Conservation (phyloP, 2,113 vertebrate genomes). For the Rhipidura dahli region DNA sequence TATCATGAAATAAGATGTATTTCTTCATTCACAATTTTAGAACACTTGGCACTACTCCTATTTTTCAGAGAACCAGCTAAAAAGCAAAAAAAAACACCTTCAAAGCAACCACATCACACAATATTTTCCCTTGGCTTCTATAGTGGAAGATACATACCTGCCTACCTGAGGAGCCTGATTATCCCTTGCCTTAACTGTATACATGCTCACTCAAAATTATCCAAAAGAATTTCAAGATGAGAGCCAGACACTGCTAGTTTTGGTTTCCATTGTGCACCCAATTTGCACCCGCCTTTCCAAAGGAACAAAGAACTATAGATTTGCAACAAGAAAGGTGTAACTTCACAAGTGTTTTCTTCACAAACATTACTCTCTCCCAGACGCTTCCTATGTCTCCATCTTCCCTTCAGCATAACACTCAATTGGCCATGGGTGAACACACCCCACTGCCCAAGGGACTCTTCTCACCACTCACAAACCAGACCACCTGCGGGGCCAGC, state of each 20-base stretch:
- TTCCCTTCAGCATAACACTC: not conserved
- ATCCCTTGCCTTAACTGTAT: not conserved
- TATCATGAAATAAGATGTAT: not conserved
- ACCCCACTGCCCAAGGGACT: not conserved
- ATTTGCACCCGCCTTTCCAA: not conserved
- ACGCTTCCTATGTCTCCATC: not conserved
- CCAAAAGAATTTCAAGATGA: not conserved
- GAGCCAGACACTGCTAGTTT: not conserved
- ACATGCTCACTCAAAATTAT: not conserved
- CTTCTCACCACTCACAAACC: not conserved
- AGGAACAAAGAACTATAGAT: not conserved
- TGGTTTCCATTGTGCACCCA: not conserved
- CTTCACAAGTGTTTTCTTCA: not conserved
- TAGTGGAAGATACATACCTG: not conserved
- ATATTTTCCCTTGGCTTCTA: not conserved
- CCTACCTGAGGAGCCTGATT: not conserved
- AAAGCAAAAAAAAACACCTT: not conserved
- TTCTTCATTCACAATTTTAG: not conserved
- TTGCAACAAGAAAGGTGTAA: not conserved
- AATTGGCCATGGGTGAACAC: not conserved
- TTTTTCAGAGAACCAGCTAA: not conserved
- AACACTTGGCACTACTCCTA: not conserved
- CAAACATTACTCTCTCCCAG: not conserved
- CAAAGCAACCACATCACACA: conserved; percentile 35
- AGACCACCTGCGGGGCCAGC: rapidly evolving